These are phyloP conservation scores for Dryadula phaetusa DNA, from an alignment of 2,888 invertebrate genomes.

Conservation along the genomic window DNA sequence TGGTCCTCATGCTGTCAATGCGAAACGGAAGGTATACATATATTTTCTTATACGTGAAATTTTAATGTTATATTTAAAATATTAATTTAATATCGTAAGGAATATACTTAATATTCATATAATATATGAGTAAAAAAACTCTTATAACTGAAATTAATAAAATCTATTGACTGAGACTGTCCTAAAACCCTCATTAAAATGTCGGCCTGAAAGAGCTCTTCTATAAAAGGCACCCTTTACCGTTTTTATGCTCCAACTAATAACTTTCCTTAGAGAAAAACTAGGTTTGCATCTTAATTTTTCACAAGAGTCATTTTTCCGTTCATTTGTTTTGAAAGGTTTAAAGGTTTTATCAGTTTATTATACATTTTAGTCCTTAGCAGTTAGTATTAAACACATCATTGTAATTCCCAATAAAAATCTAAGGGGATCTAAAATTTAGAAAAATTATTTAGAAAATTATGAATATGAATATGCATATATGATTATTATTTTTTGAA, in stretches of 20 bases:
- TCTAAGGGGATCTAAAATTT: too few relatives aligned
- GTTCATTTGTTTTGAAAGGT: slow-evolving; percentile 2
- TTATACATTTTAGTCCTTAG: neutral
- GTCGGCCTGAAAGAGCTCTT: slow-evolving; percentile 28
- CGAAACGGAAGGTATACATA: too few relatives aligned
- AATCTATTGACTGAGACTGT: slow-evolving; percentile 28
- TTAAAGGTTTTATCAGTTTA: neutral
- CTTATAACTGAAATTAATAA: neutral
- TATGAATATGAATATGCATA: neutral
- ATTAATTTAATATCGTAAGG: too few relatives aligned
- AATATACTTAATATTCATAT: neutral
- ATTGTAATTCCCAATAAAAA: too few relatives aligned
- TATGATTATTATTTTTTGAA: too few relatives aligned
- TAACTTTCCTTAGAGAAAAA: slow-evolving; percentile 31
- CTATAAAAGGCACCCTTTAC: slow-evolving; percentile 27
- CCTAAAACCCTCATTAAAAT: slow-evolving; percentile 35
- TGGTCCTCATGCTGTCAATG: too few relatives aligned
- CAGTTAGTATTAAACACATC: neutral
- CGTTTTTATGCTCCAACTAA: slow-evolving; percentile 27
- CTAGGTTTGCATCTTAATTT: slow-evolving; percentile 29
- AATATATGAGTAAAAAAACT: neutral
- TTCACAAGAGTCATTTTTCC: slow-evolving; percentile 15
- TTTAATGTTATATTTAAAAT: too few relatives aligned
- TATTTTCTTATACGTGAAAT: too few relatives aligned
- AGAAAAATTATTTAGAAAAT: neutral